Evolutionary conservation across 2,113 vertebrate genomes (phyloP).

Genomic region (Tretioscincus oriximinensis): DNA sequence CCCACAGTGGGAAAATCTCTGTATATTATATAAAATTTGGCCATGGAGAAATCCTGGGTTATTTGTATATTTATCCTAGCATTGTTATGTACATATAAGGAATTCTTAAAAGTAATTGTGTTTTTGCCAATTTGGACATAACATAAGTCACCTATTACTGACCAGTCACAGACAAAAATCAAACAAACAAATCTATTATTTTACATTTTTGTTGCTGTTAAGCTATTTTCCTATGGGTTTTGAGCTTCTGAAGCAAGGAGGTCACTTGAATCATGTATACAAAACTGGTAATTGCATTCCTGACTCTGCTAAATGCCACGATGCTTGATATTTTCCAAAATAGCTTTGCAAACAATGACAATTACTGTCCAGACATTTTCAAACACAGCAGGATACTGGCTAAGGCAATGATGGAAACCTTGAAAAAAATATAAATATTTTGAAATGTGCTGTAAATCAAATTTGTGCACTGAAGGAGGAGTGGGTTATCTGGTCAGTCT

Average conservation of each 20-base stretch:
- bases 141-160: constrained; percentile 70
- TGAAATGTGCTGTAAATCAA: constrained; percentile 74
- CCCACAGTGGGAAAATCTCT: constrained; percentile 44
- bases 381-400: constrained; percentile 79
- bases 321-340: constrained; percentile 69
- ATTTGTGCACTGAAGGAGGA: constrained; percentile 62
- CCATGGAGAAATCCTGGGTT: constrained; percentile 52
- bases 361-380: constrained; percentile 76
- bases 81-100: constrained; percentile 75
- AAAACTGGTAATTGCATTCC: constrained; percentile 73
- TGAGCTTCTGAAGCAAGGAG: constrained; percentile 75
- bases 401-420: constrained; percentile 71
- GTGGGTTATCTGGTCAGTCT: constrained; percentile 64
- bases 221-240: constrained; percentile 48
- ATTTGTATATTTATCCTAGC: constrained; percentile 62
- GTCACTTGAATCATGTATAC: constrained; percentile 74
- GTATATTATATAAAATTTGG: constrained; percentile 49
- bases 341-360: constrained; percentile 73
- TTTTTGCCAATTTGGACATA: constrained; percentile 71
- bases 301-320: constrained; percentile 66
- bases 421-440: constrained; percentile 79
- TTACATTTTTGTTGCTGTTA: constrained; percentile 61
- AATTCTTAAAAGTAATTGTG: constrained; percentile 74
- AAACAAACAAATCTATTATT: constrained; percentile 63
- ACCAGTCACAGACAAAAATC: constrained; percentile 72